phyloP scores from a whole-genome alignment of 2,888 invertebrate genomes.

The Drosophila mayaguana region DNA sequence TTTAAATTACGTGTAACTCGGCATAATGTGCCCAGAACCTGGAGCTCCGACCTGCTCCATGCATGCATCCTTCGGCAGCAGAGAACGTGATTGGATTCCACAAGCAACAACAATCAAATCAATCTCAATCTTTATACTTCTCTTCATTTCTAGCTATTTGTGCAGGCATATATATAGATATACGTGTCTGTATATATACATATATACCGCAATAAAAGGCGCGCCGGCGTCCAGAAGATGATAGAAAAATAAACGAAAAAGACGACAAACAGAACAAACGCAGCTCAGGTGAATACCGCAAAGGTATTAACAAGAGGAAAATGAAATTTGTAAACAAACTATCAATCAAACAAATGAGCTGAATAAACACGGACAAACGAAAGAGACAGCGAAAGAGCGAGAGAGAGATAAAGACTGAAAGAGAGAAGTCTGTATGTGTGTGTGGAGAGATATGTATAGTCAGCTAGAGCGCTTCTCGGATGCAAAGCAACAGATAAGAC shows the following conservation, averaged over 20 bases:
- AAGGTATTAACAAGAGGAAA: slow-evolving; percentile 46
- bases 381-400: slow-evolving; percentile 15
- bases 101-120: slow-evolving; percentile 67
- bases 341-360: slow-evolving; percentile 71
- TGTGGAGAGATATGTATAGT: slow-evolving; percentile 9
- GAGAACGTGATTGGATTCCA: slow-evolving; percentile 67
- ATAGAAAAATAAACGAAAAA: slow-evolving; percentile 19
- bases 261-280: slow-evolving; percentile 20
- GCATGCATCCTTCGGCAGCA: slow-evolving; percentile 50
- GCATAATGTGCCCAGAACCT: slow-evolving; percentile 7
- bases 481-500: slow-evolving; percentile 36
- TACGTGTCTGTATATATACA: neutral
- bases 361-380: slow-evolving; percentile 47
- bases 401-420: slow-evolving; percentile 1
- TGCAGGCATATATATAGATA: slow-evolving; percentile 2
- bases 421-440: slow-evolving; percentile 8
- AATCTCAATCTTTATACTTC: slow-evolving; percentile 57
- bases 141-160: slow-evolving; percentile 12
- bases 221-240: slow-evolving; percentile 40
- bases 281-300: slow-evolving; percentile 53
- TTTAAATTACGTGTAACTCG: slow-evolving; percentile 51
- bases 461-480: slow-evolving; percentile 40
- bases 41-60: slow-evolving; percentile 11
- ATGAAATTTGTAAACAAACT: slow-evolving; percentile 79
- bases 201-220: slow-evolving; percentile 46